Conservation (phyloP, 2,113 vertebrate species). For the Vireo altiloquus region DNA sequence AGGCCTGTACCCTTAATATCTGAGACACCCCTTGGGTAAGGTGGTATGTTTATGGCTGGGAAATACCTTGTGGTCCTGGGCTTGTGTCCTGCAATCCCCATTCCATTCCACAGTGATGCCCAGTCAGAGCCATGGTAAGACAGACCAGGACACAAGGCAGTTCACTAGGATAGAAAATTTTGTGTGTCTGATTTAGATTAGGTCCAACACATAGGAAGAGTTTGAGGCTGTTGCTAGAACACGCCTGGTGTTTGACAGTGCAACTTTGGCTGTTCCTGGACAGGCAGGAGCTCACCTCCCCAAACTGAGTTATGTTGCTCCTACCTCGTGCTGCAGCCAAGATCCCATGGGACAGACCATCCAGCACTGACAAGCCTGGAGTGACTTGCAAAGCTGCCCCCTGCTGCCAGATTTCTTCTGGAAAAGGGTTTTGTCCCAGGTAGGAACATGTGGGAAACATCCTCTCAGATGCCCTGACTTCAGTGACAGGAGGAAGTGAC, state of each 20-base stretch:
- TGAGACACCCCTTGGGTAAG: background rate
- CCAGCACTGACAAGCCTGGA: accelerated
- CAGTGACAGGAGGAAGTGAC: background rate
- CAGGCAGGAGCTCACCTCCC: background rate
- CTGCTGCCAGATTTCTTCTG: background rate
- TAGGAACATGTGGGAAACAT: accelerated
- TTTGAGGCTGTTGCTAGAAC: background rate
- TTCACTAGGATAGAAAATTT: background rate
- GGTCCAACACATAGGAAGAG: background rate
- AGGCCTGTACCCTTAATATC: background rate
- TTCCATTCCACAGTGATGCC: accelerated
- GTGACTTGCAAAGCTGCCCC: background rate
- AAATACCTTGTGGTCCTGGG: background rate
- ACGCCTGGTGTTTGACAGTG: accelerated
- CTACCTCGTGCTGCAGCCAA: accelerated
- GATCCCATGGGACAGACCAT: accelerated
- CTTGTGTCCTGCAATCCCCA: background rate
- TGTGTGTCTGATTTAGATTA: background rate
- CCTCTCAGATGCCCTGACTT: accelerated
- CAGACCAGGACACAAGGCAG: background rate
- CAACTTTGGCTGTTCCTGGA: background rate
- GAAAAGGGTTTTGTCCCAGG: background rate
- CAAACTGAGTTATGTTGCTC: background rate
- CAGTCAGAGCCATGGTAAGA: background rate
- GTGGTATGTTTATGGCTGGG: background rate